Conservation (phyloP, 2,113 vertebrate species). For the Cranoglanis bouderius region DNA sequence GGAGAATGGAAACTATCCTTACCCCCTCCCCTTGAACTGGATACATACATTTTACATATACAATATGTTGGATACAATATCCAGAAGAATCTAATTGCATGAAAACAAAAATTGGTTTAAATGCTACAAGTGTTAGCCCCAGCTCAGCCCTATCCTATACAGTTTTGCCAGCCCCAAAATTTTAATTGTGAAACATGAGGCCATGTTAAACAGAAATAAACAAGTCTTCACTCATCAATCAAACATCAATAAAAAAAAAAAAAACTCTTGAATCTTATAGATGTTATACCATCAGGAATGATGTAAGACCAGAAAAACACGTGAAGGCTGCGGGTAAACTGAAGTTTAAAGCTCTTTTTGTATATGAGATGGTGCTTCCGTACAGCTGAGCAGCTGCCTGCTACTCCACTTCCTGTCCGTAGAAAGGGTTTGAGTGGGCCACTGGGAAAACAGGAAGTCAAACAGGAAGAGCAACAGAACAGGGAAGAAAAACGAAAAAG, state of each 20-base stretch:
- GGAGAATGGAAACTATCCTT: neutral
- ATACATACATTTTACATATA: neutral
- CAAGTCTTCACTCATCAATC: neutral
- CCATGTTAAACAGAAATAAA: neutral
- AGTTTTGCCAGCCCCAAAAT: neutral
- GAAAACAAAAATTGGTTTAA: neutral
- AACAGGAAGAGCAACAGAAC: constrained; percentile 29
- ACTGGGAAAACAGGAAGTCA: constrained; percentile 55
- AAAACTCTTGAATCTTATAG: neutral
- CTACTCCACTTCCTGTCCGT: constrained; percentile 35
- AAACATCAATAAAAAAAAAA: neutral
- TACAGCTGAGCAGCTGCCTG: constrained; percentile 35
- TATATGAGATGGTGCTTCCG: neutral
- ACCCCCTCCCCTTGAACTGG: neutral
- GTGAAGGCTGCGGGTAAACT: neutral
- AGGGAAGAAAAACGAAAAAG: constrained; percentile 28
- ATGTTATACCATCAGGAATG: neutral
- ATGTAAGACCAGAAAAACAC: neutral
- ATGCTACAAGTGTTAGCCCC: neutral
- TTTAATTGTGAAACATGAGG: neutral
- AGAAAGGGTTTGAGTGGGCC: constrained; percentile 42
- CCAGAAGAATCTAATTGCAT: neutral
- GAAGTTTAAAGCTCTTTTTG: constrained; percentile 1
- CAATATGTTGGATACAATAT: neutral
- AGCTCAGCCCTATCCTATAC: neutral